Evolutionary conservation across 2,113 vertebrate genomes (phyloP).

Genomic region (Syrmaticus mikado): DNA sequence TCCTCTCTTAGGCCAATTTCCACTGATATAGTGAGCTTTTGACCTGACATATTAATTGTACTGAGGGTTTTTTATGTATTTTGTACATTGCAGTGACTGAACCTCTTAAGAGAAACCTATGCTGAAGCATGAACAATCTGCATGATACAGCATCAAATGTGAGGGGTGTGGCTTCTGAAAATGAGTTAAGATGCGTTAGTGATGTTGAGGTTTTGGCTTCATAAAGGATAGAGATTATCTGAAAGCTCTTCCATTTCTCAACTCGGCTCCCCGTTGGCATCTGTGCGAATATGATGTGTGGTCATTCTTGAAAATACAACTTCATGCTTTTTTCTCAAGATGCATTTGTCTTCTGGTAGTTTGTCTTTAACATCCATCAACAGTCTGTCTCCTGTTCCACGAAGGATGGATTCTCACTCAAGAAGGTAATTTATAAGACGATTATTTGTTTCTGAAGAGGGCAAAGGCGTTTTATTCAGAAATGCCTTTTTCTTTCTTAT

Average conservation of each 20-base stretch:
- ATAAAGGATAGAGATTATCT: slow-evolving; percentile 9
- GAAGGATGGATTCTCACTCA: slow-evolving; percentile 33
- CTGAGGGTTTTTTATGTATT: background rate
- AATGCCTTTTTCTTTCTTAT: slow-evolving; percentile 18
- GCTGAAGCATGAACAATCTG: background rate
- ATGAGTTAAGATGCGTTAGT: slow-evolving; percentile 43
- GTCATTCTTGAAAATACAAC: slow-evolving; percentile 10
- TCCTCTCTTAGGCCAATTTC: background rate
- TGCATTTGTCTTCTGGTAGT: background rate
- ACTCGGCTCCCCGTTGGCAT: slow-evolving; percentile 46
- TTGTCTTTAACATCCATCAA: slow-evolving; percentile 21
- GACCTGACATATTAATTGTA: background rate
- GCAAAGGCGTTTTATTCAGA: slow-evolving; percentile 17
- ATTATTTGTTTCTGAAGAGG: slow-evolving; percentile 21
- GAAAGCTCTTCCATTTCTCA: slow-evolving; percentile 54
- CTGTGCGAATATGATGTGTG: slow-evolving; percentile 32
- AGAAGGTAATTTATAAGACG: slow-evolving; percentile 17
- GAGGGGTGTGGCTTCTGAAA: background rate
- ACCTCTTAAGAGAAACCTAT: slow-evolving; percentile 33
- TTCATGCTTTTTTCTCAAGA: background rate
- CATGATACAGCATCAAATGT: background rate
- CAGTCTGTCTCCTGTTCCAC: background rate
- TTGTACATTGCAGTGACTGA: slow-evolving; percentile 46
- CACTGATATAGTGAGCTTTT: background rate
- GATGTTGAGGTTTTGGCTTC: slow-evolving; percentile 48